Evolutionary conservation across 2,113 vertebrate species (phyloP), one percentile per base, ranked within the genome.

Genomic region (Gavia stellata): DNA sequence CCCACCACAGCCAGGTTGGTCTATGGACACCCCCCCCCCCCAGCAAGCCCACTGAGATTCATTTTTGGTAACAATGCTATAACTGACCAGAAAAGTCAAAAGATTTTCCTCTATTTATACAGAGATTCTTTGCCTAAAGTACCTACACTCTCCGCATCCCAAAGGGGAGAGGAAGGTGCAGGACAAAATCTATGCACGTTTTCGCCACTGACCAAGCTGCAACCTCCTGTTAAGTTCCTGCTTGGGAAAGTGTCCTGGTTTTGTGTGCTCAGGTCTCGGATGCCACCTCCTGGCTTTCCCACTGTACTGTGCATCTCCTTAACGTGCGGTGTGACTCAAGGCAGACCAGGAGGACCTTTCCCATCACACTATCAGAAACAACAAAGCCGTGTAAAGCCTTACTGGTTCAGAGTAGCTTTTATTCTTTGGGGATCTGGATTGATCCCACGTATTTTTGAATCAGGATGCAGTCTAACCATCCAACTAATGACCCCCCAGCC

Each of bases 231-330:
- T 15, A 11, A 26, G 13, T n/a, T 65, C 7, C 19, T 40, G 42
- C 79, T 20, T 49, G 45, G 36, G 17, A 3, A 45, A 28, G 34
- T 0, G 26, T 17, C 44, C 58, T 6, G 59, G 16, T 25, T 50
- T 40, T 1, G 0, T 14, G 56, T 50, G 73, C 93, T 75, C 68
- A 6, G 86, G 89, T 67, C 93, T 96, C 15, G 77, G 87, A 15
- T 95, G 96, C 96, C 96, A 96, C 73, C 95, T 96, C 78, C 95
- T 82, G 94, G 94, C 53, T 89, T 31, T 74, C 16, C 50, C 28
- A 5, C 56, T 31, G 17, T 45, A 86, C 63, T 86, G 68, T 53
- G 20, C 53, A 1, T 4, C 52, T 19, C 2, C 0, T 7, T 14
- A 24, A 19, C 2, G 1, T 0, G 3, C 71, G n/a, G n/a, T 17